phyloP scores from a whole-genome alignment of 2,113 vertebrate genomes.

The Neoarius graeffei region DNA sequence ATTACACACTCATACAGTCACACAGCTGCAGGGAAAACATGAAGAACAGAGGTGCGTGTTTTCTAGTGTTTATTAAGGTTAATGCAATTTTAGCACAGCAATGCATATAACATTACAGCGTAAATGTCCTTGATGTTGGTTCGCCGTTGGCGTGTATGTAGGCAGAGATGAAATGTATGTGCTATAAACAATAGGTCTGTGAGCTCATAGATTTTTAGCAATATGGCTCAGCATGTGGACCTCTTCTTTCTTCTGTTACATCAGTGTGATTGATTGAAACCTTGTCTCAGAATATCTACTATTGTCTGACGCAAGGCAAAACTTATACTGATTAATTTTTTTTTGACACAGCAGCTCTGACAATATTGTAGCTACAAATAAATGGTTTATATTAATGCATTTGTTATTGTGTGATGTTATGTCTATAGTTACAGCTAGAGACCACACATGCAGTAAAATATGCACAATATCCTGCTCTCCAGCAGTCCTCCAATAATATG shows the following conservation, averaged over 20 bases:
- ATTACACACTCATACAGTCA: not conserved
- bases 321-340: not conserved
- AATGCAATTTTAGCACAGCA: constrained; percentile 3
- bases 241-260: not conserved
- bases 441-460: not conserved
- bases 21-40: not conserved
- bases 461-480: not conserved
- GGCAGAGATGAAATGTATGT: not conserved
- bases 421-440: too few relatives aligned
- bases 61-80: constrained; percentile 13
- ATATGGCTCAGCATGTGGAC: not conserved
- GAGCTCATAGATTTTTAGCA: constrained; percentile 4
- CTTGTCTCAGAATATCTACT: not conserved
- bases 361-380: not conserved
- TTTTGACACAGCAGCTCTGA: not conserved
- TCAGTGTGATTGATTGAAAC: not conserved
- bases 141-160: not conserved
- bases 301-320: not conserved
- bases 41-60: not conserved
- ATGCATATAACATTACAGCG: not conserved
- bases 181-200: not conserved
- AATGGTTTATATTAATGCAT: not conserved
- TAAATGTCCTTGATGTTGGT: not conserved
- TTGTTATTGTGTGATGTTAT: too few relatives aligned
- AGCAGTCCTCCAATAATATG: not conserved